Conservation (phyloP, 2,888 invertebrate species). For the Hipparchia semele region DNA sequence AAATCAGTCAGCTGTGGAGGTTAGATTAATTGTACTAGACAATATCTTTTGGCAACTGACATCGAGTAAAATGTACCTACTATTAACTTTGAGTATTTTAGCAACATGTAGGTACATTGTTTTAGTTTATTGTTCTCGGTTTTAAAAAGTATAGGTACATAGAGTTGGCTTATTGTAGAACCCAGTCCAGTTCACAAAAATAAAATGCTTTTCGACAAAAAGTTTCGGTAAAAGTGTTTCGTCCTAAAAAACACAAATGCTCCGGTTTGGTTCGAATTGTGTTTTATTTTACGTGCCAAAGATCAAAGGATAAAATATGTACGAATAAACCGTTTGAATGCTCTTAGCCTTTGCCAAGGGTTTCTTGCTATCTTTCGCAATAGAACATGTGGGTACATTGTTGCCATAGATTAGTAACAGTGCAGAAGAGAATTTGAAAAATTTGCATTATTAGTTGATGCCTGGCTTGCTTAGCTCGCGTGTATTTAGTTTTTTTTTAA, state of each 20-base stretch:
- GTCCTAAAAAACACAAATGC: conserved; percentile 3
- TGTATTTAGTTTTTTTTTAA: too few relatives aligned
- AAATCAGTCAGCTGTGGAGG: too few relatives aligned
- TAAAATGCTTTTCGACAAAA: neutral
- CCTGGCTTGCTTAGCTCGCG: too few relatives aligned
- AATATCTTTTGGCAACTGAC: too few relatives aligned
- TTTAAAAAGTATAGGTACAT: neutral
- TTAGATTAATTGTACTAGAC: too few relatives aligned
- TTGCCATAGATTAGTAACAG: conserved; percentile 13
- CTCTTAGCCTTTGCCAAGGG: conserved; percentile 25
- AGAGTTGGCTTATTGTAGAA: neutral
- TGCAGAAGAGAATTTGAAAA: conserved; percentile 3
- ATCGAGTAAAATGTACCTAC: too few relatives aligned
- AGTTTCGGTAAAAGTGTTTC: neutral
- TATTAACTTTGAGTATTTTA: too few relatives aligned
- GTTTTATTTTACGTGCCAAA: conserved; percentile 17
- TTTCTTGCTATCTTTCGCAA: conserved; percentile 15
- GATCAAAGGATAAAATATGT: conserved; percentile 25
- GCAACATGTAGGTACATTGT: too few relatives aligned
- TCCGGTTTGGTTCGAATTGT: conserved; percentile 11
- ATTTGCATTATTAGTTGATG: neutral
- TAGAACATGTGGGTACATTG: conserved; percentile 23
- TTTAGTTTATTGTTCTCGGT: too few relatives aligned
- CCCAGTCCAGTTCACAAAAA: neutral
- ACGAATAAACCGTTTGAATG: conserved; percentile 24